These are phyloP conservation scores for Pipa parva DNA, from an alignment of 2,113 vertebrate species.

Conservation along the genomic window DNA sequence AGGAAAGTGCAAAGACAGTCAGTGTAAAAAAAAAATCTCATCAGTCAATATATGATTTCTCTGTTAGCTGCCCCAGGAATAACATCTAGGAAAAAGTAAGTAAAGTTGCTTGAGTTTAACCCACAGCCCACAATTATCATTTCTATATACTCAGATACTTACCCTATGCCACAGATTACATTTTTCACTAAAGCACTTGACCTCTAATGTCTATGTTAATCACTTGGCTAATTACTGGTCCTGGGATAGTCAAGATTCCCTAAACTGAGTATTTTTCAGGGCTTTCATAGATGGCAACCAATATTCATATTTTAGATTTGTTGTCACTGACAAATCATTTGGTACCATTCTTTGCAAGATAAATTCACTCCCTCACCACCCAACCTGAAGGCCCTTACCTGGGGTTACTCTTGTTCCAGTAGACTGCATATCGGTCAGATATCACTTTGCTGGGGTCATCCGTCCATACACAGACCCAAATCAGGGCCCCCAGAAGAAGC, in stretches of 20 bases:
- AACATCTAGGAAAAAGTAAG: too few species aligned
- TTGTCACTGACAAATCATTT: background rate
- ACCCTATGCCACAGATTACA: too few species aligned
- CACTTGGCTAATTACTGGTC: too few species aligned
- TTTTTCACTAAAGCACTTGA: too few species aligned
- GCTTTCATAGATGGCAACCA: too few species aligned
- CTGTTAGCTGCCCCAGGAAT: background rate
- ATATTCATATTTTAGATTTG: background rate
- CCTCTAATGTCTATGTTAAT: too few species aligned
- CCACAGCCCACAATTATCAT: too few species aligned
- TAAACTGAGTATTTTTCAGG: too few species aligned
- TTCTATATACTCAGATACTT: too few species aligned
- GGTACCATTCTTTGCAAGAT: background rate
- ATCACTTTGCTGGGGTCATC: slow-evolving; percentile 75
- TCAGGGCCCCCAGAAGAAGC: slow-evolving; percentile 67
- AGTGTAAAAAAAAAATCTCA: background rate
- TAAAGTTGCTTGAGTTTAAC: too few species aligned
- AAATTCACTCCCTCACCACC: background rate
- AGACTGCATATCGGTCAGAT: slow-evolving; percentile 83
- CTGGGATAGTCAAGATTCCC: too few species aligned
- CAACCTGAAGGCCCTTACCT: slow-evolving; percentile 63
- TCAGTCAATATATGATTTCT: background rate
- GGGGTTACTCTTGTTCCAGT: slow-evolving; percentile 91
- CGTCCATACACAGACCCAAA: slow-evolving; percentile 70
- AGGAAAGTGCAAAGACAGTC: too few species aligned